phyloP scores from a whole-genome alignment of 2,113 vertebrate species.

The Bos taurus region DNA sequence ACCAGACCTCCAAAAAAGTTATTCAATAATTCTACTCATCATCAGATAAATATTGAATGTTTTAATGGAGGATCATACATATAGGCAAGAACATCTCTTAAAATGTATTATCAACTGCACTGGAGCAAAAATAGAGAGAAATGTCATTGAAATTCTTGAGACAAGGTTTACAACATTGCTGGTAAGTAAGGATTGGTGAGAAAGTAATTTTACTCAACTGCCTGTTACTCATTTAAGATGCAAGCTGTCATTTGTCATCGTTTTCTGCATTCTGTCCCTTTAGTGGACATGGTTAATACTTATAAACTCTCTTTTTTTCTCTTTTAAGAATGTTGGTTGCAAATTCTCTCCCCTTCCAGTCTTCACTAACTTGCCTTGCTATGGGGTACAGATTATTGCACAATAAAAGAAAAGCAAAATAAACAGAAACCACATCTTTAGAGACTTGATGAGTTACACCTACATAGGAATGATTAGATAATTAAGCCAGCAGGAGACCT shows the following conservation, averaged over 20 bases:
- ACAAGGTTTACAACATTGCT: not conserved
- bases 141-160: not conserved
- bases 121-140: not conserved
- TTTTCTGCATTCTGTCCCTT: not conserved
- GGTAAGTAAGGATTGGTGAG: not conserved
- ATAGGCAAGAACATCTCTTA: no score
- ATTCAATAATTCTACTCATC: not conserved
- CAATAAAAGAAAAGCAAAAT: not conserved
- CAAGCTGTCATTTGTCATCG: not conserved
- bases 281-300: not conserved
- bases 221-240: not conserved
- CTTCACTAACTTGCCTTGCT: not conserved
- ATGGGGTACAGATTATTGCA: not conserved
- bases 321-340: not conserved
- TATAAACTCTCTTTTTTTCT: not conserved
- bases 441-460: not conserved
- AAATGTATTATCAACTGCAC: not conserved
- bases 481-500: not conserved
- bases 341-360: not conserved
- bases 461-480: not conserved
- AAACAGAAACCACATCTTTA: not conserved
- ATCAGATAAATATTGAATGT: not conserved
- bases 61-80: not conserved
- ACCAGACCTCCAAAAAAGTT: not conserved
- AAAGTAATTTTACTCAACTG: not conserved